Evolutionary conservation across 2,797 vertebrate species (phyloP), one percentile per base, ranked within the genome.

Genomic region (Sciurus carolinensis): DNA sequence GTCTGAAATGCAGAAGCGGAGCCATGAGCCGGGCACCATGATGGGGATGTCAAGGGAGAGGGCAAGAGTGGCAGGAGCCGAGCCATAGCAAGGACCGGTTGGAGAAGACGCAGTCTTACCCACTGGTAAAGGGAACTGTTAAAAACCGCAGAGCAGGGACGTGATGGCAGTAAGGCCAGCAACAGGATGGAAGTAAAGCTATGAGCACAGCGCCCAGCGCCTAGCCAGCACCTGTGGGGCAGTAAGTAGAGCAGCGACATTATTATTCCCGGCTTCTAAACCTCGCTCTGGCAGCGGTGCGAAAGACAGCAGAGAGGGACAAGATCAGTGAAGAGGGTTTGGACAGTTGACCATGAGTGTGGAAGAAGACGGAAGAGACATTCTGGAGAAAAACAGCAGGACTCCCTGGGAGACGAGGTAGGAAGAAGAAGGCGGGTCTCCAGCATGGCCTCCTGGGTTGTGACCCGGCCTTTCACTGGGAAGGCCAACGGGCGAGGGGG

Each of bases 21-120:
- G 13, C 47, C 9, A 14, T 26, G 0, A 2, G 3, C 26, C 33
- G 33, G 10, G 5, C 2, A 2, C 24, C 20, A 12, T 67, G 17
- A 62, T 4, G 3, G 0, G 7, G 69, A 6, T 39, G n/a, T 14
- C 54, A 50, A 72, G 47, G 4, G 50, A 54, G n/a, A 54, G 52
- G 28, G 12, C 30, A 33, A 30, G 13, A 26, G 24, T 24, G 22
- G 59, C 14, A 62, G 8, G 7, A 77, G 69, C 26, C 72, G 69
- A 77, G 39, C 22, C 6, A 2, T 13, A 30, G 1, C 20, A 15
- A 67, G n/a, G 59, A 52, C 33, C 10, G 36, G 14, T 30, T 54
- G n/a, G 20, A 24, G 44, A 76, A 52, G 30, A 67, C 0, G 24
- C 64, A 14, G 5, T 52, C 69, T 44, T 87, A 36, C 42, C 36